These are phyloP conservation scores for Pholis gunnellus DNA, from an alignment of 2,113 vertebrate species.

Conservation along the genomic window DNA sequence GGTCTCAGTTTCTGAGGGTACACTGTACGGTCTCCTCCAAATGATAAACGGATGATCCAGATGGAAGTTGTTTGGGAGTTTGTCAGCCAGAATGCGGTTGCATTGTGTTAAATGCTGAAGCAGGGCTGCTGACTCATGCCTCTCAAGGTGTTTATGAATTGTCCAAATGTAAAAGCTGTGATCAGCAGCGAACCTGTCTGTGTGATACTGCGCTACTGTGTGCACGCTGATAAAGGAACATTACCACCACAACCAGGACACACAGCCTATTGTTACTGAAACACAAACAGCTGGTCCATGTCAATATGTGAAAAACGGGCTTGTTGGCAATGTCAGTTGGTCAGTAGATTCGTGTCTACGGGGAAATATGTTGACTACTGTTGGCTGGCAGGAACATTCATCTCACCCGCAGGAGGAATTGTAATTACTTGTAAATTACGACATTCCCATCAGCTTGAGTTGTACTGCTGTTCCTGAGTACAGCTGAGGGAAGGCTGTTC, in stretches of 20 bases:
- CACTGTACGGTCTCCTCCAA: background rate
- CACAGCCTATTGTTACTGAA: background rate
- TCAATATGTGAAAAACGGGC: background rate
- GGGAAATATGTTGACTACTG: background rate
- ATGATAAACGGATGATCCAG: background rate
- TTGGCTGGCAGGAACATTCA: background rate
- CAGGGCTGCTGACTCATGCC: background rate
- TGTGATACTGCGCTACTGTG: background rate
- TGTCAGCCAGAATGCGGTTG: constrained; percentile 2
- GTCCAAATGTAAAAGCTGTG: background rate
- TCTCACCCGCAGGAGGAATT: background rate
- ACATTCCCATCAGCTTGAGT: background rate
- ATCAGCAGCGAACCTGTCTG: background rate
- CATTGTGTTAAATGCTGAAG: background rate
- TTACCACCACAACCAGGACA: background rate
- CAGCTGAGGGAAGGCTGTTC: background rate
- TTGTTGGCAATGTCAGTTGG: background rate
- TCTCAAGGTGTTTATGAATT: background rate
- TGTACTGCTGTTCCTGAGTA: background rate
- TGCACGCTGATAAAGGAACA: background rate
- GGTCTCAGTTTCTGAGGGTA: background rate
- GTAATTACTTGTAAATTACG: background rate
- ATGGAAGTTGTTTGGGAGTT: background rate
- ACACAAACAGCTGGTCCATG: background rate
- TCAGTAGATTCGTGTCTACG: background rate